Percentiles rank a stretch among this genome's conserved stretches.
phyloP scores from a whole-genome alignment of 2,797 vertebrate species.

The Tokudaia tokunoshimensis region DNA sequence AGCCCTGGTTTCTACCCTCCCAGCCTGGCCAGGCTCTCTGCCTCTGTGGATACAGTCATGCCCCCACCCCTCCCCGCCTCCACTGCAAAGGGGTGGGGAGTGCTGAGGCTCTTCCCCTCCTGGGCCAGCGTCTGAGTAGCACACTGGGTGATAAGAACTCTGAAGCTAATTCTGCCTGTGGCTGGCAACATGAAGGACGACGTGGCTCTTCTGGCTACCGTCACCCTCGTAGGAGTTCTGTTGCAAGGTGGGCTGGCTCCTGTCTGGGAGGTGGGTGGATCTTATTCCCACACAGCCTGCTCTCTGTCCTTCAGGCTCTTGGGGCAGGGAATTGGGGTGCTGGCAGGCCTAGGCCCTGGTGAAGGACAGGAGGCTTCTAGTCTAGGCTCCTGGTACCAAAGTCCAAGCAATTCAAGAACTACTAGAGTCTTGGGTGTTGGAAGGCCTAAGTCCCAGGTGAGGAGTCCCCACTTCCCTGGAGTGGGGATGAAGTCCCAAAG shows the following conservation, averaged over 20 bases:
- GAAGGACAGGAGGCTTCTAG: background rate
- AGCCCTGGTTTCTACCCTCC: slow-evolving; percentile 50
- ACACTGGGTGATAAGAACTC: background rate
- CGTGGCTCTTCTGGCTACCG: slow-evolving; percentile 88
- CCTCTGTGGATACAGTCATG: background rate
- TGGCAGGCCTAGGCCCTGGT: background rate
- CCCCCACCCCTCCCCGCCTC: background rate
- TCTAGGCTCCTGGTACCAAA: background rate
- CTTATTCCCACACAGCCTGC: background rate
- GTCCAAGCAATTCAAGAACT: background rate
- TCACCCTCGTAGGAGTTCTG: slow-evolving; percentile 92
- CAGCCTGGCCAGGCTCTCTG: background rate
- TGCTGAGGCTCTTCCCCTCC: slow-evolving; percentile 21
- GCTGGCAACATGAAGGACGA: slow-evolving; percentile 85
- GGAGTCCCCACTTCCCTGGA: background rate
- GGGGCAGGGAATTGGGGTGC: background rate
- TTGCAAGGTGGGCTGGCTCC: slow-evolving; percentile 92
- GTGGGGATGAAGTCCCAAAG: background rate
- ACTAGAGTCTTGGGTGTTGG: background rate
- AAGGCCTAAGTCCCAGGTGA: background rate
- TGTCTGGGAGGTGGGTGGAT: background rate
- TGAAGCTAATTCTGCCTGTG: background rate
- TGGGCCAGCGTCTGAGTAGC: background rate
- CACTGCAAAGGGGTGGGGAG: slow-evolving; percentile 32
- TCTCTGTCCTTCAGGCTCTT: background rate